These are phyloP conservation scores for Zonitis immaculata DNA, from an alignment of 2,888 invertebrate species.

Conservation along the genomic window DNA sequence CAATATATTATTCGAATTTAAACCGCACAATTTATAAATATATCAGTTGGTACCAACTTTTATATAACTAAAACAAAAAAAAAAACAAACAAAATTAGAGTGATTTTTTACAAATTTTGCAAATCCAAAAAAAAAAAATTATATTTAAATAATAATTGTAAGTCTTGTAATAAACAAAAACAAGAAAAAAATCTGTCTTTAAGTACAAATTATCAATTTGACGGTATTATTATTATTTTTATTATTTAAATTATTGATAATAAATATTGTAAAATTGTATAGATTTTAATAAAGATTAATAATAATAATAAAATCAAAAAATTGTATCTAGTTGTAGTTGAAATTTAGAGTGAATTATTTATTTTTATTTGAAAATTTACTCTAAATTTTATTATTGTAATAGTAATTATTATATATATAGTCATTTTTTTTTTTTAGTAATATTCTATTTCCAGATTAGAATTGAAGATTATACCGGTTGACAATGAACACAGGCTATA, in stretches of 20 bases:
- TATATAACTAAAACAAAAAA: conserved; percentile 23
- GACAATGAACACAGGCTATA: no score
- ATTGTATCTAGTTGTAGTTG: conserved; percentile 7
- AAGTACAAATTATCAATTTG: neutral
- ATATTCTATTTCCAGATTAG: no score
- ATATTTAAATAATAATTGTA: neutral
- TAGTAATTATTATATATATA: no score
- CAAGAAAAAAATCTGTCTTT: neutral
- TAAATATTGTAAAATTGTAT: neutral
- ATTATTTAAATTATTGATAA: neutral
- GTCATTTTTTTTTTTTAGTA: no score
- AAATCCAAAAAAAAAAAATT: no score
- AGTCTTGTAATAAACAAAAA: neutral
- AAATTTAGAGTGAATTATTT: neutral
- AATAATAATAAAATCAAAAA: conserved; percentile 8
- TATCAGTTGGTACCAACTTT: conserved; percentile 20
- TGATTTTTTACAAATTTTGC: conserved; percentile 28
- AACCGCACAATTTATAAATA: neutral
- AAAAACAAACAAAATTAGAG: conserved; percentile 18
- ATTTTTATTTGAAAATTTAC: no score
- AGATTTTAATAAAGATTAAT: conserved; percentile 2
- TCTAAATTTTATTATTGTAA: no score
- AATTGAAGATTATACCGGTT: no score
- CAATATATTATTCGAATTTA: neutral
- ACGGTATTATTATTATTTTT: neutral